Evolutionary conservation across 2,797 vertebrate genomes (phyloP).

Genomic region (Anguilla anguilla): DNA sequence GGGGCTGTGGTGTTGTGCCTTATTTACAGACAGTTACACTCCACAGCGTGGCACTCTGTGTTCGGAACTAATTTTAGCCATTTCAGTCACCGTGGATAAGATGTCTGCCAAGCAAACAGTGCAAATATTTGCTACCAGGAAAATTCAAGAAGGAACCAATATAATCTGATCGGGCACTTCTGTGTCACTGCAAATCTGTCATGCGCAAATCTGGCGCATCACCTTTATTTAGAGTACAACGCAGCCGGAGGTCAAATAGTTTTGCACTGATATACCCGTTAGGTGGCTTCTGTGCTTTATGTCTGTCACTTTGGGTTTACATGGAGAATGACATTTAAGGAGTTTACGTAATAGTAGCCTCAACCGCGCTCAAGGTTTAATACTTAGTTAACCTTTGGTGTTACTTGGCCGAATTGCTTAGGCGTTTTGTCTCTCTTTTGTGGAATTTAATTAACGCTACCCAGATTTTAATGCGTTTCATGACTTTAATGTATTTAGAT

Average conservation of each 20-base stretch:
- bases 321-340: neutral
- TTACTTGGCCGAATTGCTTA: neutral
- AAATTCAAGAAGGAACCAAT: neutral
- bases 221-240: neutral
- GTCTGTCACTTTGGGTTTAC: neutral
- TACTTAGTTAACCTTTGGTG: neutral
- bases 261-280: neutral
- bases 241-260: neutral
- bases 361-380: neutral
- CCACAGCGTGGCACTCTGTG: neutral
- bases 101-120: neutral
- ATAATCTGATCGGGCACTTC: neutral
- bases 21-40: neutral
- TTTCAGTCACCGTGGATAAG: conserved; percentile 5
- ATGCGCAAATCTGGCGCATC: neutral
- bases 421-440: neutral
- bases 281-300: neutral
- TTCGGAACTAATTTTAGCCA: neutral
- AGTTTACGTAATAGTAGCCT: neutral
- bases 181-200: conserved; percentile 7
- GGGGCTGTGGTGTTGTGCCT: neutral
- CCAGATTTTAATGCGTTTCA: neutral
- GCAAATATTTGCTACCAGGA: neutral
- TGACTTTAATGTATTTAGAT: neutral
- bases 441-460: neutral